A percentile compares a stretch with the other conserved stretches of the same genome.
These are phyloP conservation scores for Tenodera sinensis DNA, from an alignment of 2,888 invertebrate species.

Conservation along the genomic window DNA sequence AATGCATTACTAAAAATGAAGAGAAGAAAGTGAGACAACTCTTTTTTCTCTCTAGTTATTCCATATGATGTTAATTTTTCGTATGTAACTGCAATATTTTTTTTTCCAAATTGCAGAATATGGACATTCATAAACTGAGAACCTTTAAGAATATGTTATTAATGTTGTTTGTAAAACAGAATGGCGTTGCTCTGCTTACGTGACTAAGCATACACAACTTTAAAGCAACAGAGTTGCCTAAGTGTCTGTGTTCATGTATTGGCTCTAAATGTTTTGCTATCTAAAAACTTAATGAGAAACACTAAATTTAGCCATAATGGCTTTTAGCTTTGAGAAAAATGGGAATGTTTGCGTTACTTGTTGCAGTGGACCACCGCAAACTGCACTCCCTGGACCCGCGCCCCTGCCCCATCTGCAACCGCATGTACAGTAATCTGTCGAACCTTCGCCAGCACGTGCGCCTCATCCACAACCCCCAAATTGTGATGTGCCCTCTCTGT, in stretches of 20 bases:
- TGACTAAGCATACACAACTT: not conserved
- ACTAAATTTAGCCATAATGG: not conserved
- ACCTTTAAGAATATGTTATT: not conserved
- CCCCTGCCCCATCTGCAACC: conserved; percentile 61
- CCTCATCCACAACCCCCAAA: conserved; percentile 61
- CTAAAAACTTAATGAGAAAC: not conserved
- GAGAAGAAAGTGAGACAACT: too few relatives aligned
- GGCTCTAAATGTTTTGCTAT: not conserved
- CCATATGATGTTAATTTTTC: too few relatives aligned
- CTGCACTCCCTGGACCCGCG: conserved; percentile 54
- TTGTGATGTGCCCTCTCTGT: conserved; percentile 58
- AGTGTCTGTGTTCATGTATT: not conserved
- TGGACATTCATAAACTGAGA: not conserved
- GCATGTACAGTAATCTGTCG: conserved; percentile 62
- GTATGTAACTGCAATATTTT: not conserved
- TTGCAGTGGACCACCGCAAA: conserved; percentile 50
- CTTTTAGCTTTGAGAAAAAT: not conserved
- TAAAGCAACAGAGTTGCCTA: not conserved
- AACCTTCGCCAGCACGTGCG: conserved; percentile 63
- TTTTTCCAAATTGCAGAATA: not conserved
- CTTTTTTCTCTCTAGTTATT: too few relatives aligned
- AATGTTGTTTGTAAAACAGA: not conserved
- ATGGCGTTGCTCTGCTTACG: not conserved
- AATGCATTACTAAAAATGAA: too few relatives aligned
- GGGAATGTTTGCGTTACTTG: conserved; percentile 33